Evolutionary conservation across 2,113 vertebrate genomes (phyloP).

Genomic region (Candoia aspera): DNA sequence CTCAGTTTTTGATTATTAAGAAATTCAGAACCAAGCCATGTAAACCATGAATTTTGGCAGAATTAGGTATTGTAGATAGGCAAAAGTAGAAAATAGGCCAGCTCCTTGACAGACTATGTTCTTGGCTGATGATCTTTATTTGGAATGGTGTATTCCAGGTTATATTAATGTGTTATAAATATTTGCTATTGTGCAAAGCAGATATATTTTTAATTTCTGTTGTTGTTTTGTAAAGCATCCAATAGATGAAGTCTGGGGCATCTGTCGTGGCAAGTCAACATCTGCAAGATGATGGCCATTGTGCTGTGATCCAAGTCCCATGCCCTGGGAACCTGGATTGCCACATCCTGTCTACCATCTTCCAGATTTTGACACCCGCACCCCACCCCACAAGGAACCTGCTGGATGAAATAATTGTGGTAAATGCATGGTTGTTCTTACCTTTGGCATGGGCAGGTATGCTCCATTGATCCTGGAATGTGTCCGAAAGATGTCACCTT

Average conservation of each 20-base stretch:
- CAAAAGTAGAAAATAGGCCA: no score
- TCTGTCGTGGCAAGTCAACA: background rate
- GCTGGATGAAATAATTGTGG: background rate
- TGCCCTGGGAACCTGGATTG: background rate
- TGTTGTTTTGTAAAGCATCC: background rate
- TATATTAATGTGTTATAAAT: background rate
- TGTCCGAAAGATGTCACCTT: background rate
- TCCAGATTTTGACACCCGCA: background rate
- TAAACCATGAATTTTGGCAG: no score
- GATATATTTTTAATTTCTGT: background rate
- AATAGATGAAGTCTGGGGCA: background rate
- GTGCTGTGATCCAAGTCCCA: background rate
- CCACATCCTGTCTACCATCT: background rate
- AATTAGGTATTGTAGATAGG: no score
- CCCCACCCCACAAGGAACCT: background rate
- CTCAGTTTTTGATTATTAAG: no score
- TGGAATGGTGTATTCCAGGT: background rate
- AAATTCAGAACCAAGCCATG: no score
- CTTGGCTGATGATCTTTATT: no score
- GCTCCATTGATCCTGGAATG: background rate
- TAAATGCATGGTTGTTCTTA: background rate
- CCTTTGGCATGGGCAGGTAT: background rate
- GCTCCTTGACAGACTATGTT: no score
- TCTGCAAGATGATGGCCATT: background rate
- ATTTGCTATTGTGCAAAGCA: background rate